Evolutionary conservation across 92 coral and sea anemone genomes (phyloP).

Genomic region (Parazoanthus darwini): DNA sequence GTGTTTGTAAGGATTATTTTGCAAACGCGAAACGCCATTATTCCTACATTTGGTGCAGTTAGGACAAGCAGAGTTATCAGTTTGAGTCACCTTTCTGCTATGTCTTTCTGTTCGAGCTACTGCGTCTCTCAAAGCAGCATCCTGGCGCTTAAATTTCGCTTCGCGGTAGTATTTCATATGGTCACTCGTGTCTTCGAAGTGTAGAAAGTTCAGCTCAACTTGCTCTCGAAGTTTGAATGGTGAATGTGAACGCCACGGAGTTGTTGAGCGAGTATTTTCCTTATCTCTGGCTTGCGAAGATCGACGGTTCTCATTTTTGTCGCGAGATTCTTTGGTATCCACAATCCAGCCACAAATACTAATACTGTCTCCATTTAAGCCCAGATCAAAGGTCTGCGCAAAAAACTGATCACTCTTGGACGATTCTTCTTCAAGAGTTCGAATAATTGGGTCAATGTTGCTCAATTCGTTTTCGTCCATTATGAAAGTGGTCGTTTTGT

Average conservation of each 20-base stretch:
- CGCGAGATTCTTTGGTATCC: constrained; percentile 18
- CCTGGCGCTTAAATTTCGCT: constrained; percentile 32
- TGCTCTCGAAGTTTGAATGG: constrained; percentile 6
- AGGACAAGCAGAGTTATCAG: neutral
- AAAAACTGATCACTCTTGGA: constrained; percentile 39
- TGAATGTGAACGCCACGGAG: constrained; percentile 16
- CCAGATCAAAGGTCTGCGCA: constrained; percentile 36
- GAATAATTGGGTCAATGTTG: constrained; percentile 33
- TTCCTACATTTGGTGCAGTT: constrained; percentile 1
- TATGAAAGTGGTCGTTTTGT: neutral
- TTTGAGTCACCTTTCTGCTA: neutral
- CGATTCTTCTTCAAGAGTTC: constrained; percentile 49
- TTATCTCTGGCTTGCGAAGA: constrained; percentile 13
- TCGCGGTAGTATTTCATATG: constrained; percentile 21
- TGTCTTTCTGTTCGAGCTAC: constrained; percentile 8
- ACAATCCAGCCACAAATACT: constrained; percentile 57
- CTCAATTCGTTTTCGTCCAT: constrained; percentile 41
- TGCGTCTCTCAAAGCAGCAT: constrained; percentile 12
- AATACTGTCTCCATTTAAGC: constrained; percentile 31
- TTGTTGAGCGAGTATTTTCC: constrained; percentile 10
- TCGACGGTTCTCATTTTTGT: constrained; percentile 10
- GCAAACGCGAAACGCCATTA: neutral
- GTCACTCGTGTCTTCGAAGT: constrained; percentile 32
- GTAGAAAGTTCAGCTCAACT: constrained; percentile 10
- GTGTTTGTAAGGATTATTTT: neutral